Evolutionary conservation across 2,888 invertebrate species (phyloP), one percentile per base, ranked within the genome.

Genomic region (Spicauda simplicius): DNA sequence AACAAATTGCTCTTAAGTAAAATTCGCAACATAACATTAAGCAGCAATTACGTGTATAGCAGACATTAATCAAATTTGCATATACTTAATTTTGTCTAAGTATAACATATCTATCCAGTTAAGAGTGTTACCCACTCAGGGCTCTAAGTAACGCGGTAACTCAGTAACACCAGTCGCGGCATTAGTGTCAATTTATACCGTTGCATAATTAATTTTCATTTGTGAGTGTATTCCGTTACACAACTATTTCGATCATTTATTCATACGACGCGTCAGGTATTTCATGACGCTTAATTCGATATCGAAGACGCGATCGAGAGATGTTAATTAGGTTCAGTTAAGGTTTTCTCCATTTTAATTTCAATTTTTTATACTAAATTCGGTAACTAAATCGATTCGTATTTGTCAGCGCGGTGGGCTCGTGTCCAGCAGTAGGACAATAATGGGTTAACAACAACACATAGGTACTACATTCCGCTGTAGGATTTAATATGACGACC

Each of bases 201-300:
- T 79, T 89, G 85, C 85, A 89, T 89, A 85, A 88, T 89, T 88
- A 87, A 89, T 87, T 85, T 84, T 86, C 86, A 87, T 87, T 87
- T 85, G 87, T 82, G 83, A 76, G 76, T 77, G 79, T 79, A 80
- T 82, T 77, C 73, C 72, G 83, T 82, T 82, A 82, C 76, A 76
- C 76, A 80, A 84, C 80, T 82, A 81, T 82, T 82, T 80, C 74
- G 80, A 86, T 88, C 76, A 87, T 78, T 86, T 86, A 88, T 88
- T 85, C 85, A 88, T 82, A 71, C 66, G 41, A 68, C 76, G 76
- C 78, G 81, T 84, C 82, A 82, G 77, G 75, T 82, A 79, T 81
- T 85, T 82, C 82, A 80, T 80, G 80, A 80, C 69, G 74, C 70
- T 73, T 74, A 71, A 76, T 80, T 75, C 76, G 70, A 75, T 81